Conservation (phyloP, 2,797 vertebrate genomes). For the Danio choprae region DNA sequence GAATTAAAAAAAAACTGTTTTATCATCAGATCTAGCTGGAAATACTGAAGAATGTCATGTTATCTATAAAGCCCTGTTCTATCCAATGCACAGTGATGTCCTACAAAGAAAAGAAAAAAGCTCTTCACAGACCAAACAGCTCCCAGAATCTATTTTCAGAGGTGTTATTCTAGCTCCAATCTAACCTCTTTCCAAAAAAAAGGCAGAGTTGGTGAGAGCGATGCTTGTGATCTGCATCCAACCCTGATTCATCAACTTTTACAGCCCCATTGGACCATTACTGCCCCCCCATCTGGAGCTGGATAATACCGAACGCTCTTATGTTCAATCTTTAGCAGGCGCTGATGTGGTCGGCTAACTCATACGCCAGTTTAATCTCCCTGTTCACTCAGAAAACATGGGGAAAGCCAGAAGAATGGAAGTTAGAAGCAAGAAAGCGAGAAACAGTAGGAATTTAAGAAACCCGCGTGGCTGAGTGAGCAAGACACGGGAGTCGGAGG, state of each 20-base stretch:
- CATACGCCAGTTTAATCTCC: background rate
- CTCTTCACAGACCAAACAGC: background rate
- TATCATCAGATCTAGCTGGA: background rate
- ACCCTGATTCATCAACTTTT: constrained; percentile 37
- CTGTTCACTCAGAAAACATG: background rate
- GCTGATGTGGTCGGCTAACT: constrained; percentile 32
- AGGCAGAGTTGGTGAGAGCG: background rate
- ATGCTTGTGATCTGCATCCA: constrained; percentile 32
- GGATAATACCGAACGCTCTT: constrained; percentile 17
- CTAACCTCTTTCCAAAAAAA: constrained; percentile 25
- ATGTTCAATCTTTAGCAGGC: constrained; percentile 14
- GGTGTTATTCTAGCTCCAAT: constrained; percentile 25
- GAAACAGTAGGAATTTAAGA: constrained; percentile 81
- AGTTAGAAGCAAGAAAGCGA: constrained; percentile 58
- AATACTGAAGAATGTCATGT: background rate
- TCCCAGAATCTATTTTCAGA: constrained; percentile 26
- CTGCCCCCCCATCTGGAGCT: constrained; percentile 30
- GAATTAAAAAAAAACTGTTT: background rate
- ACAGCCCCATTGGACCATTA: constrained; percentile 27
- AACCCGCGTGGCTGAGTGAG: constrained; percentile 77
- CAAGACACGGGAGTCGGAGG: constrained; percentile 72
- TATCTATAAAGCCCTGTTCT: background rate
- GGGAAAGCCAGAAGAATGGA: background rate
- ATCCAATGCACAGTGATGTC: background rate
- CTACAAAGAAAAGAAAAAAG: background rate